Base-by-base conservation (phyloP, 1,140 invertebrate genomes). In the Drosophila kikkawai region DNA sequence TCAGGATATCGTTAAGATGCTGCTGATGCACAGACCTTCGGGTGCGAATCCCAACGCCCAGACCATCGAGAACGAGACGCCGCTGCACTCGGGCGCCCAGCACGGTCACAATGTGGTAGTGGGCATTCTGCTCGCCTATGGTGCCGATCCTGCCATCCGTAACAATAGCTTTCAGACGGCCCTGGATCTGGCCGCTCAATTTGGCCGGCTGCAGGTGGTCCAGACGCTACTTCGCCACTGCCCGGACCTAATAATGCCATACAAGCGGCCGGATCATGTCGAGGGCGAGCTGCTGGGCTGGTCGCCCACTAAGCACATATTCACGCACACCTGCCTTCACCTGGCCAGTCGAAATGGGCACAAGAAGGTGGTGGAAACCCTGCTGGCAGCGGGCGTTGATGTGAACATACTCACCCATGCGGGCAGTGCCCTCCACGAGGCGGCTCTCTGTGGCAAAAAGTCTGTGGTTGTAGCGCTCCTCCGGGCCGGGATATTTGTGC, bases 341-440 rank as follows among this genome's bases (percentile, higher is more conserved):
- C 94, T 98, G 70, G 98, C 98, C 61, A 97, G 97, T 77, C 95
- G 97, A 77, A 98, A 99, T 94, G 98, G 98, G 1, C 93, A 64
- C 93, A 97, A 97, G 92, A 95, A 96, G 45, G 97, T 99, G 22
- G 97, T 99, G 26, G 95, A 96, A 83, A 94, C 96, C 0, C 94
- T 99, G 7, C 93, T 99, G 34, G 95, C 96, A n/a, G 96, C 97
- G 45, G 98, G 98, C 2, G 96, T 99, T 78, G 96, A 98, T 88
- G 96, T 99, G 1, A 99, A 99, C 92, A 95, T 97, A 15, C 94
- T 97, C 75, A 99, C 98, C 1, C 95, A 96, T 64, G 95, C 96
- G 19, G 99, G 98, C 1, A 98, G 97, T 8, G 97, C 98, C 1
- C 94, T 99, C 60, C 98, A 99, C 93, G 98, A 99, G 91, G 98